Conservation (phyloP, 2,113 vertebrate genomes). For the Thomomys bottae region DNA sequence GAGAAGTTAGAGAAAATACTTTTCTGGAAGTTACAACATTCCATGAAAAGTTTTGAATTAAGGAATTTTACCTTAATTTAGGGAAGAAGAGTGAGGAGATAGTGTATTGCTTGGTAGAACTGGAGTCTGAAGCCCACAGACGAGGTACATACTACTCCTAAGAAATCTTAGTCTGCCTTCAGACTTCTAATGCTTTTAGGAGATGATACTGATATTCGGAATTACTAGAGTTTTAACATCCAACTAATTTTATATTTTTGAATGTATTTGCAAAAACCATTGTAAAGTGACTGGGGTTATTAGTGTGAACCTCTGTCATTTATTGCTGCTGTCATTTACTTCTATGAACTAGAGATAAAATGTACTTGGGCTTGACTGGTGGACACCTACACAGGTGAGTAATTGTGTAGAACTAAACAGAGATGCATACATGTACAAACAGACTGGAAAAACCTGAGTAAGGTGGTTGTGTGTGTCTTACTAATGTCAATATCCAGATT, state of each 20-base stretch:
- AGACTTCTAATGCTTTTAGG: neutral
- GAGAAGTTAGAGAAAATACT: neutral
- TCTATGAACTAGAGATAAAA: slow-evolving; percentile 29
- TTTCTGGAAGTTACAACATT: neutral
- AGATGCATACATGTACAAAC: neutral
- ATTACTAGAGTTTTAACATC: neutral
- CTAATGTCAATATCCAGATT: neutral
- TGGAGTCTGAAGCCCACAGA: neutral
- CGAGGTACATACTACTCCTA: neutral
- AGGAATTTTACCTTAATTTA: neutral
- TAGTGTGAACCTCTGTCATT: neutral
- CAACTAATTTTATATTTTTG: slow-evolving; percentile 33
- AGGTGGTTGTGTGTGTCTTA: neutral
- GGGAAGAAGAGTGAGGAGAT: slow-evolving; percentile 6
- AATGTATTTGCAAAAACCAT: slow-evolving; percentile 30
- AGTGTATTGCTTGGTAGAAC: neutral
- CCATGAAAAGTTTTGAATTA: neutral
- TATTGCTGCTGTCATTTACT: too few relatives aligned
- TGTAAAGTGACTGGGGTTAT: neutral
- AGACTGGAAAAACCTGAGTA: neutral
- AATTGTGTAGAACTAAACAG: neutral
- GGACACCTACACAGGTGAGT: neutral
- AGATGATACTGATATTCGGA: neutral
- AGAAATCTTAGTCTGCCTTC: neutral
- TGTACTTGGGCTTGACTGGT: neutral